phyloP scores from a whole-genome alignment of 1,140 invertebrate species.

The Elymnias hypermnestra region DNA sequence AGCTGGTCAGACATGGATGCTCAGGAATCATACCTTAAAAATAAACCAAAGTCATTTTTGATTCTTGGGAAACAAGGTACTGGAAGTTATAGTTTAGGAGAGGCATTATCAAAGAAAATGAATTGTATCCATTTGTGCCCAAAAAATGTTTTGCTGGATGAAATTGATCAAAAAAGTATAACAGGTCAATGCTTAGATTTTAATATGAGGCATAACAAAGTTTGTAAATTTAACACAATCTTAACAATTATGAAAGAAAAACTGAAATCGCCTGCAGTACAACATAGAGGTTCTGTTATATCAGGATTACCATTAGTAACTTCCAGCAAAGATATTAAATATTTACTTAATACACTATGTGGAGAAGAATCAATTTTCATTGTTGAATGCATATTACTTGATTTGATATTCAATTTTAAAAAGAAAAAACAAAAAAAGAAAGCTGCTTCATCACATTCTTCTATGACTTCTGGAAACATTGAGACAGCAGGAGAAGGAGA shows the following conservation, averaged over 20 bases:
- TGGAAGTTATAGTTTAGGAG: conserved; percentile 69
- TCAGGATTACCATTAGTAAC: conserved; percentile 77
- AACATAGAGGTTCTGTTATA: conserved; percentile 78
- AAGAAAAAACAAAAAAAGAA: conserved; percentile 38
- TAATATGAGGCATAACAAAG: conserved; percentile 72
- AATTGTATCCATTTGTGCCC: conserved; percentile 78
- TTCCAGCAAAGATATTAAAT: conserved; percentile 36
- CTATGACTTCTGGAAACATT: conserved; percentile 27
- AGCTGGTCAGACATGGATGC: conserved; percentile 66
- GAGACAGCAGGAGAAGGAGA: conserved; percentile 31
- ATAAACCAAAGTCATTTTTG: conserved; percentile 74
- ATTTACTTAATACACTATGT: conserved; percentile 41
- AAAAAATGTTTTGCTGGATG: conserved; percentile 70
- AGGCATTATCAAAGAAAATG: conserved; percentile 72
- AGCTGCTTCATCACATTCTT: conserved; percentile 24
- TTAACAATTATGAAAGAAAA: conserved; percentile 69
- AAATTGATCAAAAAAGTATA: conserved; percentile 68
- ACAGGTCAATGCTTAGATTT: conserved; percentile 74
- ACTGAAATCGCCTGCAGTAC: conserved; percentile 63
- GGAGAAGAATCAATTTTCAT: conserved; percentile 68
- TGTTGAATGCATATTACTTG: conserved; percentile 60
- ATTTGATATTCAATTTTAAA: conserved; percentile 42
- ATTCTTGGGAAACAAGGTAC: conserved; percentile 78
- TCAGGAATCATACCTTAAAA: conserved; percentile 66
- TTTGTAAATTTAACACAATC: conserved; percentile 64